A percentile compares a stretch with the other conserved stretches of the same genome.
These are phyloP conservation scores for Prosopocoilus inquinatus DNA, from an alignment of 2,888 invertebrate genomes.

Conservation along the genomic window DNA sequence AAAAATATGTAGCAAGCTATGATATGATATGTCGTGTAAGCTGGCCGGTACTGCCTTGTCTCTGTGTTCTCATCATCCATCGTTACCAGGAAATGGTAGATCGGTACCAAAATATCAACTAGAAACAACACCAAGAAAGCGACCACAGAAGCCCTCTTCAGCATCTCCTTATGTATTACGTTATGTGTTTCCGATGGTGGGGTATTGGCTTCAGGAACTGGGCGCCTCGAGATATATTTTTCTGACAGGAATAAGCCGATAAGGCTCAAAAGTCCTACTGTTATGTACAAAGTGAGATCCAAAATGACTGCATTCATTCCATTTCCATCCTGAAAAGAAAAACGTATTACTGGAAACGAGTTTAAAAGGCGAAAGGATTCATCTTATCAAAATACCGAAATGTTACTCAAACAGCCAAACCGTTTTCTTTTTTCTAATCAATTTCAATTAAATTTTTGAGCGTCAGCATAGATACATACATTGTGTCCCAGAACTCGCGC, in stretches of 20 bases:
- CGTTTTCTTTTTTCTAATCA: too few species aligned
- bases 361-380: too few species aligned
- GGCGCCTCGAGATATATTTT: conserved; percentile 33
- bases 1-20: conserved; percentile 82
- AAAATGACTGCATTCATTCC: conserved; percentile 27
- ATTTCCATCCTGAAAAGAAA: conserved; percentile 24
- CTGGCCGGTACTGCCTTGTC: conserved; percentile 56
- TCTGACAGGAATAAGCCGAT: conserved; percentile 53
- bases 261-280: conserved; percentile 50
- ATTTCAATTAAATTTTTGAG: too few species aligned
- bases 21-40: conserved; percentile 70
- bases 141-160: conserved; percentile 29
- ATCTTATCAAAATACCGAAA: too few species aligned
- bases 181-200: too few species aligned
- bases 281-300: conserved; percentile 52
- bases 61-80: conserved; percentile 42
- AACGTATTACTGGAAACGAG: not conserved
- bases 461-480: too few species aligned
- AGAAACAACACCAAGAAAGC: conserved; percentile 49
- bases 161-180: too few species aligned
- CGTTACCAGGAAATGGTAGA: conserved; percentile 57
- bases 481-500: too few species aligned
- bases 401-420: too few species aligned
- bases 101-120: conserved; percentile 64
- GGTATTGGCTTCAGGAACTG: too few species aligned